phyloP scores from a whole-genome alignment of 1,140 invertebrate species.

The Bombus affinis region DNA sequence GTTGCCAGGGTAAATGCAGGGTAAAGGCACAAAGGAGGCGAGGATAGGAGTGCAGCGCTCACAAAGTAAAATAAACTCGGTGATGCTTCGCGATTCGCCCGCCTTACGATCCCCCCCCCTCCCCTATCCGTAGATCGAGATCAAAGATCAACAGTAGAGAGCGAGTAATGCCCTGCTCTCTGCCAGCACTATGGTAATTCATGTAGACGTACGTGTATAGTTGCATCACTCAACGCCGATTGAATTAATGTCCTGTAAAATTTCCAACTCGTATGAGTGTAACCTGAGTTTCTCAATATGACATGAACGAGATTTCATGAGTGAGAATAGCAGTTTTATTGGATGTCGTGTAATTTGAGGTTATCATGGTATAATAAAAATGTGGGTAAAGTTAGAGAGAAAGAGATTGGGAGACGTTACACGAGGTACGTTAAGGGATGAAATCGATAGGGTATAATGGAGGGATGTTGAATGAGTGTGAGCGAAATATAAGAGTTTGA shows the following conservation, averaged over 20 bases:
- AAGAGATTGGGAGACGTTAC: no score
- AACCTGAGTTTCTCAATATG: not conserved
- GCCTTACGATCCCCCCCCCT: not conserved
- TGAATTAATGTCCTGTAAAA: constrained; percentile 25
- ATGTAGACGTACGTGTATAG: not conserved
- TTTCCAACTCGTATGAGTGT: not conserved
- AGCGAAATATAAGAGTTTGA: no score
- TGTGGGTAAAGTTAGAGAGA: not conserved
- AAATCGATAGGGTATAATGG: not conserved
- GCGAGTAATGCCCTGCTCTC: constrained; percentile 6
- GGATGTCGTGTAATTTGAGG: constrained; percentile 1
- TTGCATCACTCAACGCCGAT: not conserved
- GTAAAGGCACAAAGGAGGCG: constrained; percentile 40
- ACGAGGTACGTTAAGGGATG: not conserved
- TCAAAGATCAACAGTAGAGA: constrained; percentile 38
- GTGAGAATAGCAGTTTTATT: not conserved
- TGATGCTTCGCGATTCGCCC: constrained; percentile 23
- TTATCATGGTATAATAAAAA: not conserved
- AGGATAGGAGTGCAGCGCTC: not conserved
- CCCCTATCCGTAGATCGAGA: constrained; percentile 25
- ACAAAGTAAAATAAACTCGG: constrained; percentile 51
- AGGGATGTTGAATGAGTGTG: not conserved
- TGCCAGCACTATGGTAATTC: constrained; percentile 13
- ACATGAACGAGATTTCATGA: not conserved
- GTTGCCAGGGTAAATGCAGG: constrained; percentile 31